Evolutionary conservation across 2,113 vertebrate species (phyloP).

Genomic region (Syngnathus scovelli): DNA sequence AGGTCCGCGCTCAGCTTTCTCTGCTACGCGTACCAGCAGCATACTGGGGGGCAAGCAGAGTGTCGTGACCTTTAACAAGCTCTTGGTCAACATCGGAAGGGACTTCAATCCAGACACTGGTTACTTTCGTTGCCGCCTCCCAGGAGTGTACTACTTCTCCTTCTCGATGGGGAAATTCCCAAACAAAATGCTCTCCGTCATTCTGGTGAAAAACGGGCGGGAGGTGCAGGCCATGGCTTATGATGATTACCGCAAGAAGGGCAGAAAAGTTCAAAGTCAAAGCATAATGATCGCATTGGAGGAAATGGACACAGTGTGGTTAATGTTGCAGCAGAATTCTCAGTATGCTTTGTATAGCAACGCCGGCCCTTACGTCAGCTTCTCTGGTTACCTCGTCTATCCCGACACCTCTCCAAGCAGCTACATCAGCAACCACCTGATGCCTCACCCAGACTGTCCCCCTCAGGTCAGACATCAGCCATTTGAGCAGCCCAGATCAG

Average conservation of each 20-base stretch:
- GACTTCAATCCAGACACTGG: conserved; percentile 72
- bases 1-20: conserved; percentile 68
- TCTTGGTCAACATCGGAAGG: conserved; percentile 68
- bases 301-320: conserved; percentile 70
- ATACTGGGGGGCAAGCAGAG: conserved; percentile 65
- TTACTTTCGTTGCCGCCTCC: conserved; percentile 68
- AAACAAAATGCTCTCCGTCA: conserved; percentile 73
- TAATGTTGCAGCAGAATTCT: conserved; percentile 64
- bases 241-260: conserved; percentile 66
- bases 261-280: conserved; percentile 74
- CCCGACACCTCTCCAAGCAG: conserved; percentile 44
- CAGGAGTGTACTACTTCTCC: conserved; percentile 73
- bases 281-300: conserved; percentile 69
- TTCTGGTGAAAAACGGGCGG: conserved; percentile 72
- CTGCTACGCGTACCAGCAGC: conserved; percentile 67
- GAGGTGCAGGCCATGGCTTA: conserved; percentile 75
- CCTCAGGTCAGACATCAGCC: conserved; percentile 26
- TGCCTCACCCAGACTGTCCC: conserved; percentile 49
- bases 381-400: conserved; percentile 75
- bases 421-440: conserved; percentile 64
- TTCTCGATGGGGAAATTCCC: conserved; percentile 74
- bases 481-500: conserved; percentile 56
- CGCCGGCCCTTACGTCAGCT: conserved; percentile 71
- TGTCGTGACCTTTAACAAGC: conserved; percentile 70
- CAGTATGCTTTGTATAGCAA: conserved; percentile 75